Conservation (phyloP, 2,113 vertebrate species). For the Thomomys bottae region DNA sequence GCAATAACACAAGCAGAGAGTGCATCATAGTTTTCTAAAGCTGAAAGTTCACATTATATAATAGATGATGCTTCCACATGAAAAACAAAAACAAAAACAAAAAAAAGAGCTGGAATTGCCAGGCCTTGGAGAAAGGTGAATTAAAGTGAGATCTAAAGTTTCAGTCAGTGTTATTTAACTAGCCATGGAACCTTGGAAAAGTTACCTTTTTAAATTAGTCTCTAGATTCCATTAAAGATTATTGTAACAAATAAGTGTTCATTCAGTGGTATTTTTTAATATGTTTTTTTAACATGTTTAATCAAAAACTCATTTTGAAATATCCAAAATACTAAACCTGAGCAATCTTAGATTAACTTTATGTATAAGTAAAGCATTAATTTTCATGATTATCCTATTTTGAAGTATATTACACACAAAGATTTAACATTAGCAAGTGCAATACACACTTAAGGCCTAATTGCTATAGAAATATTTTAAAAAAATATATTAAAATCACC, state of each 20-base stretch:
- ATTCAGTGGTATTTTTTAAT: background rate
- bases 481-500: background rate
- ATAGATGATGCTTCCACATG: background rate
- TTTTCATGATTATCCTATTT: background rate
- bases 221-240: background rate
- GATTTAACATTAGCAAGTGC: background rate
- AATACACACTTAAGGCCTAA: constrained; percentile 2
- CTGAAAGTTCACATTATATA: background rate
- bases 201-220: background rate
- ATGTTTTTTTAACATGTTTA: background rate
- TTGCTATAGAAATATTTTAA: background rate
- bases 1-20: background rate
- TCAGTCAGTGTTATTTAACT: background rate
- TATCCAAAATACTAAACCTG: background rate
- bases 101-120: background rate
- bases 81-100: too few species aligned
- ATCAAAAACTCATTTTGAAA: background rate
- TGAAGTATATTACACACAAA: background rate
- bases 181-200: background rate
- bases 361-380: background rate
- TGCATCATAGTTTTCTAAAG: background rate
- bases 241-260: background rate
- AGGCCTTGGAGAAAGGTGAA: background rate
- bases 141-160: background rate
- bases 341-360: background rate